Conservation (phyloP, 53 echinoderm and acorn worm species). For the Actinopyga echinites region DNA sequence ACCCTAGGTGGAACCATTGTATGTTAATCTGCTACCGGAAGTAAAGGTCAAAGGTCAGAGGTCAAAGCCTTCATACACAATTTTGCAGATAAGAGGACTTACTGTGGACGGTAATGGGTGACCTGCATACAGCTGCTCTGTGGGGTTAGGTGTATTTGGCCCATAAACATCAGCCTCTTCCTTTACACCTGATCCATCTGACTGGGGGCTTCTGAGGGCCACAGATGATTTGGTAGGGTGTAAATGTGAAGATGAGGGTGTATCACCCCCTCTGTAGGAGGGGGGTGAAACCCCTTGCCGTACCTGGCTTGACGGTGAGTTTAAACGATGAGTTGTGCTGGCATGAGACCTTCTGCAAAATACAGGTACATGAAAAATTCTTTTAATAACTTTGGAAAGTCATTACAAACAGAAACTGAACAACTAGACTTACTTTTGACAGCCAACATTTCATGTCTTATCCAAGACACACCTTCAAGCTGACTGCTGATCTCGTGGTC, state of each 20-base stretch:
- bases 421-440: too few relatives aligned
- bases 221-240: constrained; percentile 15
- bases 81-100: not conserved
- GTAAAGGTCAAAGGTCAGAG: too few relatives aligned
- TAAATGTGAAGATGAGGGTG: constrained; percentile 11
- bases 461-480: too few relatives aligned
- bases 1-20: too few relatives aligned
- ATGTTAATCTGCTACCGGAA: too few relatives aligned
- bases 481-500: too few relatives aligned
- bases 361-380: too few relatives aligned
- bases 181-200: constrained; percentile 14
- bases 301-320: not conserved
- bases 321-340: constrained; percentile 15
- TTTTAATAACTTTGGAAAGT: too few relatives aligned
- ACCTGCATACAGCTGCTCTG: constrained; percentile 44
- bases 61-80: too few relatives aligned
- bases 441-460: too few relatives aligned
- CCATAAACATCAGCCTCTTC: constrained; percentile 25
- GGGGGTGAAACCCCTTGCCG: not conserved
- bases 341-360: constrained; percentile 9
- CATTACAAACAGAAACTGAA: too few relatives aligned
- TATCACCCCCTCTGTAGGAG: not conserved
- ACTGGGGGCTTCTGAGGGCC: constrained; percentile 3
- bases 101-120: constrained; percentile 49
- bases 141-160: constrained; percentile 8